Evolutionary conservation across 2,797 vertebrate genomes (phyloP).

Genomic region (Microctenopoma steveboyesi): DNA sequence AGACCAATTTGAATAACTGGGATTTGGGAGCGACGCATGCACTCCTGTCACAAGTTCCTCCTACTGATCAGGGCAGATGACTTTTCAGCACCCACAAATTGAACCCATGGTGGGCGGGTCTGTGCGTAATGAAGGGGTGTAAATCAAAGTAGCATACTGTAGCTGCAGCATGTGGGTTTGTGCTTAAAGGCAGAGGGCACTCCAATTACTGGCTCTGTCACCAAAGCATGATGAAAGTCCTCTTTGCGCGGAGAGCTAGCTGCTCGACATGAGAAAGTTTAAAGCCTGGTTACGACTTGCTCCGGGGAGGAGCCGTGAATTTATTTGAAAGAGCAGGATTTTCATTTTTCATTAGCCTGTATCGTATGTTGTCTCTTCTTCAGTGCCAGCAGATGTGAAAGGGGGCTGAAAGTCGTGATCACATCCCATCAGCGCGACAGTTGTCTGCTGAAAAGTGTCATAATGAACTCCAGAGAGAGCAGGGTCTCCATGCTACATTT

Average conservation of each 20-base stretch:
- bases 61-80: constrained; percentile 53
- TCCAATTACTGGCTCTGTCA: constrained; percentile 60
- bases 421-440: constrained; percentile 34
- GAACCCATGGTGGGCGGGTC: constrained; percentile 37
- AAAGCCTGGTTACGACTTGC: constrained; percentile 28
- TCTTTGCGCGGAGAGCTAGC: constrained; percentile 31
- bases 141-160: constrained; percentile 62
- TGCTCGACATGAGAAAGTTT: constrained; percentile 30
- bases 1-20: constrained; percentile 60
- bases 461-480: constrained; percentile 58
- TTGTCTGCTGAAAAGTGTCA: constrained; percentile 41
- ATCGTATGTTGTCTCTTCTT: constrained; percentile 33
- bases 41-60: constrained; percentile 54
- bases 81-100: constrained; percentile 62
- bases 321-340: constrained; percentile 40
- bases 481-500: constrained; percentile 15
- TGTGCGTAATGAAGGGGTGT: constrained; percentile 56
- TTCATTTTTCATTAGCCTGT: constrained; percentile 21
- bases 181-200: constrained; percentile 60
- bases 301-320: constrained; percentile 28
- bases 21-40: constrained; percentile 56
- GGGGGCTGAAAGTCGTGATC: constrained; percentile 35
- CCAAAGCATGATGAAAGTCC: constrained; percentile 57
- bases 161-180: constrained; percentile 64
- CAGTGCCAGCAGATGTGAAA: constrained; percentile 14